Evolutionary conservation across 2,113 vertebrate species (phyloP).

Genomic region (Phocoena phocoena): DNA sequence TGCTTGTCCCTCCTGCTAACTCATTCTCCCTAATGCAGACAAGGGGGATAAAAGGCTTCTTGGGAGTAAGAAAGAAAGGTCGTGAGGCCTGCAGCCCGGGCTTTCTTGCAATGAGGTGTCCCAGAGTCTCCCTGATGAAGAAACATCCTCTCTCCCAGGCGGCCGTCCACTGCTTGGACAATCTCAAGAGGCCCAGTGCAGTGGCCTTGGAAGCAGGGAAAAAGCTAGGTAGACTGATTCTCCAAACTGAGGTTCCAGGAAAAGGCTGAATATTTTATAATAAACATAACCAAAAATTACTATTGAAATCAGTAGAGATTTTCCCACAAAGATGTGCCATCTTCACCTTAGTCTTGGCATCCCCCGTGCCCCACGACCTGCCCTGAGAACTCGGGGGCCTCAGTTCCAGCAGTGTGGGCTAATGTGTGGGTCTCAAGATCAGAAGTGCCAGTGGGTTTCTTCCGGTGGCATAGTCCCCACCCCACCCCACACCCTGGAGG

Average conservation of each 20-base stretch:
- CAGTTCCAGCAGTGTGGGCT: not conserved
- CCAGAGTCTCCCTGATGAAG: not conserved
- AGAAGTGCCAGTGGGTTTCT: not conserved
- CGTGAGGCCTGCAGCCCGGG: not conserved
- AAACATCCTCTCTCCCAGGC: not conserved
- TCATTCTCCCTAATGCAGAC: not conserved
- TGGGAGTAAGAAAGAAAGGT: not conserved
- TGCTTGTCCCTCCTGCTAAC: not conserved
- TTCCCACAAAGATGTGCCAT: not conserved
- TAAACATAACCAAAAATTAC: not conserved
- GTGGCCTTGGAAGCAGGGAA: not conserved
- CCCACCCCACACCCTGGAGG: not conserved
- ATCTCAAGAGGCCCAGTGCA: not conserved
- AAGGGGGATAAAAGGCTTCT: not conserved
- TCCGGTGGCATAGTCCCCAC: not conserved
- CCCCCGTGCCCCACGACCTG: fast-evolving
- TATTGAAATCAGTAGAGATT: not conserved
- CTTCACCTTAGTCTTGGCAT: not conserved
- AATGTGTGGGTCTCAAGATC: not conserved
- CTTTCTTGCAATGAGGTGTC: not conserved
- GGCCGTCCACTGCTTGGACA: not conserved
- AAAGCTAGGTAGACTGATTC: not conserved
- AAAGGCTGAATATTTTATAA: not conserved
- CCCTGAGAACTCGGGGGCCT: not conserved
- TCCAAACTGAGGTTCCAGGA: not conserved